Evolutionary conservation across 2,113 vertebrate genomes (phyloP), one percentile per base, ranked within the genome.

Genomic region (Lota lota): DNA sequence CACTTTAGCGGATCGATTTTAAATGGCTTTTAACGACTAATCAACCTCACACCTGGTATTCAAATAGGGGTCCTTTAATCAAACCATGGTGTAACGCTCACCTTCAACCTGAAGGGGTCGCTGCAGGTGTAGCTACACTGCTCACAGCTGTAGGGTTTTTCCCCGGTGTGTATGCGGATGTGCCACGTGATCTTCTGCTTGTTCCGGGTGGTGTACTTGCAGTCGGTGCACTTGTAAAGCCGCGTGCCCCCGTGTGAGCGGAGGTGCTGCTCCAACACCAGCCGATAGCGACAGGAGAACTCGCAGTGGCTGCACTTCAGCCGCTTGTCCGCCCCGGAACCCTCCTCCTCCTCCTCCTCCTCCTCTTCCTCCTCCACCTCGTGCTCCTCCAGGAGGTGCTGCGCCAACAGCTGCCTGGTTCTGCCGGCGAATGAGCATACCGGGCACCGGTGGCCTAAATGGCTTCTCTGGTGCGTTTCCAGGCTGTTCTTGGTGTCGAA

Each of bases 121-220:
- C 93, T 93, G 0, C 97, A 99, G 73, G 95, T 89, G 0, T 99
- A 99, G 51, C 87, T 90, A 71, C 97, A 99, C 78, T 92, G 92
- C 63, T 95, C 94, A 67, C 97, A 99, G 77, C 83, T 92, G 90
- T 99, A 99, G 0, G 97, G 97, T 79, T 97, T 99, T 86, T 99
- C 97, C 0, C 96, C 97, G 0, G 97, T 98, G 90, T 99, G 97
- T 64, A 95, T 95, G 36, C 97, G 95, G 70, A 95, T 93, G 80
- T 99, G 97, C 96, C 97, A 98, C 0, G 95, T 98, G 85, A 99
- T 99, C 87, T 99, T 99, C 88, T 98, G 97, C 79, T 93, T 94
- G 90, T 97, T 99, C 70, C 91, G 92, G 54, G 95, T 98, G 47
- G 92, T 95, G 69, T 97, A 99, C 11, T 94, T 75, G 0, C 97